Evolutionary conservation across 2,113 vertebrate species (phyloP).

Genomic region (Microtus pennsylvanicus): DNA sequence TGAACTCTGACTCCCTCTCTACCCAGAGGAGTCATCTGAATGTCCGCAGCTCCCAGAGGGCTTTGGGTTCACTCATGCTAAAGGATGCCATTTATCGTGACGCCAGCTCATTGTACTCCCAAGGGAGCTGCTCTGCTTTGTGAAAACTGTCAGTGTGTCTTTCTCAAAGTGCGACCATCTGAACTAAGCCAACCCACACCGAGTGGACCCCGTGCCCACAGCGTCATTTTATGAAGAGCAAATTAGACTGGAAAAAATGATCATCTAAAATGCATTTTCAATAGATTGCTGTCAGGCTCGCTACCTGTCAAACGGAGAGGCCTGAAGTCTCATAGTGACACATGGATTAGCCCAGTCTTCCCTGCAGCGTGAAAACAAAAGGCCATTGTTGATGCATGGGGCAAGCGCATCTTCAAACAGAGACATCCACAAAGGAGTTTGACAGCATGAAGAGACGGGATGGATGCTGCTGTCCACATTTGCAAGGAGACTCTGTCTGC

Average conservation of each 20-base stretch:
- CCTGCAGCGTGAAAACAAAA: conserved; percentile 88
- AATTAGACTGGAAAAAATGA: conserved; percentile 87
- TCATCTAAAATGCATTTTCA: conserved; percentile 85
- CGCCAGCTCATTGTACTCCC: conserved; percentile 67
- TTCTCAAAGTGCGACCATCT: conserved; percentile 82
- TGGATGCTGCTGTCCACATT: conserved; percentile 82
- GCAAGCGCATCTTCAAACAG: conserved; percentile 87
- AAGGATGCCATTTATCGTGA: conserved; percentile 71
- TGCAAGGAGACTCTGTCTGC: conserved; percentile 80
- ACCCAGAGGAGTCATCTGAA: conserved; percentile 9
- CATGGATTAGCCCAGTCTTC: conserved; percentile 87
- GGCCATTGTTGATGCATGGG: conserved; percentile 86
- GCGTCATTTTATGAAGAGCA: conserved; percentile 86
- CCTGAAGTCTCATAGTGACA: conserved; percentile 85
- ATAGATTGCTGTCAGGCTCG: conserved; percentile 86
- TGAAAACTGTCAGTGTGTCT: conserved; percentile 76
- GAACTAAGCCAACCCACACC: conserved; percentile 82
- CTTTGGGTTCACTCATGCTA: conserved; percentile 72
- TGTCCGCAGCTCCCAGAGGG: conserved; percentile 45
- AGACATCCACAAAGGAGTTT: conserved; percentile 87
- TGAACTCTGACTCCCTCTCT: neutral
- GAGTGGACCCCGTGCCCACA: conserved; percentile 83
- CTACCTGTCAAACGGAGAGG: conserved; percentile 85
- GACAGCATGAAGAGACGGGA: conserved; percentile 86
- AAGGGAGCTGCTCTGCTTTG: conserved; percentile 66